phyloP scores from a whole-genome alignment of 1,140 invertebrate species.

The Tyrophagus putrescentiae region DNA sequence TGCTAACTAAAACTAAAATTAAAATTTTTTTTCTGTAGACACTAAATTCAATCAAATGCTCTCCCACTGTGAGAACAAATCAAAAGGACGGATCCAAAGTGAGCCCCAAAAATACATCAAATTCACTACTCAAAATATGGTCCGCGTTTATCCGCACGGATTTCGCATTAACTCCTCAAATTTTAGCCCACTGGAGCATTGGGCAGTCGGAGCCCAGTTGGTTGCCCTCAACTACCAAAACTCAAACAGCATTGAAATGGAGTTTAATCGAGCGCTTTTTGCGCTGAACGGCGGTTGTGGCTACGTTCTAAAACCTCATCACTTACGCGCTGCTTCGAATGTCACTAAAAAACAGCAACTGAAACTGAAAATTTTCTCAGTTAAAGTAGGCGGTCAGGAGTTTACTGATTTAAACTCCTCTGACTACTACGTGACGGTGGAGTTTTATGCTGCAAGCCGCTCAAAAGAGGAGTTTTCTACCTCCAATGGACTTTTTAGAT shows the following conservation, averaged over 20 bases:
- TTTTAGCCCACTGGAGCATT: constrained; percentile 41
- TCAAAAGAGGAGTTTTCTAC: no score
- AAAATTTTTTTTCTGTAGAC: no score
- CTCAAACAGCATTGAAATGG: no score
- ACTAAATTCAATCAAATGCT: constrained; percentile 39
- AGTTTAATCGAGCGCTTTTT: constrained; percentile 45
- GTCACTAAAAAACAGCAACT: no score
- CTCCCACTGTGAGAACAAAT: constrained; percentile 41
- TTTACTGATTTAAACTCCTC: no score
- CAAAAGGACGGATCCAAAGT: constrained; percentile 33
- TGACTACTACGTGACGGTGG: no score
- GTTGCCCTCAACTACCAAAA: constrained; percentile 45
- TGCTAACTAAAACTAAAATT: no score
- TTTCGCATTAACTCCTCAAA: constrained; percentile 43
- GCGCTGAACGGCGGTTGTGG: constrained; percentile 48
- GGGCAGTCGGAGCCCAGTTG: constrained; percentile 45
- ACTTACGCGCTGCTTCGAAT: no score
- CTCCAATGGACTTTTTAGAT: no score
- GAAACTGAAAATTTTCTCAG: no score
- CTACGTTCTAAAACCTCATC: constrained; percentile 45
- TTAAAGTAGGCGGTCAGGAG: no score
- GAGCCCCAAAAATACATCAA: constrained; percentile 33
- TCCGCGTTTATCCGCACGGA: constrained; percentile 45
- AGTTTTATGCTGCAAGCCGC: no score
- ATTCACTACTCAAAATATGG: constrained; percentile 37